A percentile compares a stretch with the other conserved stretches of the same genome.
These are phyloP conservation scores for Rhagoletis pomonella DNA, from an alignment of 1,140 invertebrate species.

Conservation along the genomic window DNA sequence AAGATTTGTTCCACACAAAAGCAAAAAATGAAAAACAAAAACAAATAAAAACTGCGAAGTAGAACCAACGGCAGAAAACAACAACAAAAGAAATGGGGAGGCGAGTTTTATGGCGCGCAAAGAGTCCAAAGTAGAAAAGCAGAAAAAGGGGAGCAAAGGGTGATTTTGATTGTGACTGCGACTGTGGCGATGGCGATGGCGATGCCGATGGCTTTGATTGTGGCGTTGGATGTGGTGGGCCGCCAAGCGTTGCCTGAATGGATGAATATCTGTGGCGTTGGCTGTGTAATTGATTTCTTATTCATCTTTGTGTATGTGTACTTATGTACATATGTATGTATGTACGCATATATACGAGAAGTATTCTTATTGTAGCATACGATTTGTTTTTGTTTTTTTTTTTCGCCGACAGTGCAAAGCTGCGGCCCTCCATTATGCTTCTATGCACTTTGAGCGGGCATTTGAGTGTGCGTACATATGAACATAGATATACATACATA, in stretches of 20 bases:
- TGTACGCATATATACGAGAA: background rate
- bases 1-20: constrained; percentile 63
- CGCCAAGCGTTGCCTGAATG: constrained; percentile 35
- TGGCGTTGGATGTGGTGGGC: background rate
- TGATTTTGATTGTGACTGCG: background rate
- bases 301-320: background rate
- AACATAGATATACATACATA: background rate
- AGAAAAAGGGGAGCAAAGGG: constrained; percentile 32
- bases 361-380: background rate
- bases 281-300: background rate
- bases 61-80: background rate
- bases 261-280: constrained; percentile 35
- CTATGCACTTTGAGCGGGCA: background rate
- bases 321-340: background rate
- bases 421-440: constrained; percentile 32
- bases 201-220: background rate
- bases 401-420: background rate
- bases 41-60: background rate
- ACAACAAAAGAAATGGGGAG: background rate
- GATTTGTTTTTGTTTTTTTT: background rate
- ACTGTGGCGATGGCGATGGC: background rate
- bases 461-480: background rate
- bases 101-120: constrained; percentile 1
- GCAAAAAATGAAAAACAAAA: constrained; percentile 6
- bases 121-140: too few species aligned